Conservation (phyloP, 2,888 invertebrate species). For the Drosophila pseudotakahashii region DNA sequence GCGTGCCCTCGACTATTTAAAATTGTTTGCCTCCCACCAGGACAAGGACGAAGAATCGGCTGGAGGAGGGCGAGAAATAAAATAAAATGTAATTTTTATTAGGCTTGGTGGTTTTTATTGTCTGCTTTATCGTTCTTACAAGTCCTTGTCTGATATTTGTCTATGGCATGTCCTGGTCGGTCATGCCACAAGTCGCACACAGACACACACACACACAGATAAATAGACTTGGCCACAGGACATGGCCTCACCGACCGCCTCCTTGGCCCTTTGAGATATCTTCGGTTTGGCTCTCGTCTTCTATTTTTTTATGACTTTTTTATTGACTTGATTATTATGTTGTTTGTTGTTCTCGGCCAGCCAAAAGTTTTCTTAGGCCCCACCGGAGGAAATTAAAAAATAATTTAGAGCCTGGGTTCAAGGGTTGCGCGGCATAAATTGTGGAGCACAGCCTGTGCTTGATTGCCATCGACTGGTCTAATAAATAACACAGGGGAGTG, state of each 20-base stretch:
- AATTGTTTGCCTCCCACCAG: constrained; percentile 51
- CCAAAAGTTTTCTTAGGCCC: constrained; percentile 62
- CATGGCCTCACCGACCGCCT: constrained; percentile 19
- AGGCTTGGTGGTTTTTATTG: constrained; percentile 79
- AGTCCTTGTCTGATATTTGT: constrained; percentile 76
- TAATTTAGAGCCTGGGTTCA: constrained; percentile 65
- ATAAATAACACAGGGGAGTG: constrained; percentile 52
- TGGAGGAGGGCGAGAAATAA: constrained; percentile 55
- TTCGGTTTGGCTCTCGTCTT: constrained; percentile 42
- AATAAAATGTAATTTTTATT: constrained; percentile 80
- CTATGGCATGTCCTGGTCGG: constrained; percentile 65
- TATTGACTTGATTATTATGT: constrained; percentile 81
- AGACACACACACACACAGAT: constrained; percentile 38
- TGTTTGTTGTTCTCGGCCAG: constrained; percentile 70
- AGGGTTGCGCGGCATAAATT: constrained; percentile 72
- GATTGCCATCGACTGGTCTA: constrained; percentile 59
- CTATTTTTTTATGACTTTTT: constrained; percentile 74
- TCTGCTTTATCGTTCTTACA: constrained; percentile 77
- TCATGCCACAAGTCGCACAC: constrained; percentile 64
- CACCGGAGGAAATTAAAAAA: constrained; percentile 73
- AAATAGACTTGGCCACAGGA: constrained; percentile 64
- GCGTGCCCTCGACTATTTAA: constrained; percentile 68
- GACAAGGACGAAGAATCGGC: constrained; percentile 19
- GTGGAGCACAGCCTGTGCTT: constrained; percentile 59
- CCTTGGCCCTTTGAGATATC: constrained; percentile 61